phyloP scores from a whole-genome alignment of 2,113 vertebrate genomes.

The Trogon melanurus region DNA sequence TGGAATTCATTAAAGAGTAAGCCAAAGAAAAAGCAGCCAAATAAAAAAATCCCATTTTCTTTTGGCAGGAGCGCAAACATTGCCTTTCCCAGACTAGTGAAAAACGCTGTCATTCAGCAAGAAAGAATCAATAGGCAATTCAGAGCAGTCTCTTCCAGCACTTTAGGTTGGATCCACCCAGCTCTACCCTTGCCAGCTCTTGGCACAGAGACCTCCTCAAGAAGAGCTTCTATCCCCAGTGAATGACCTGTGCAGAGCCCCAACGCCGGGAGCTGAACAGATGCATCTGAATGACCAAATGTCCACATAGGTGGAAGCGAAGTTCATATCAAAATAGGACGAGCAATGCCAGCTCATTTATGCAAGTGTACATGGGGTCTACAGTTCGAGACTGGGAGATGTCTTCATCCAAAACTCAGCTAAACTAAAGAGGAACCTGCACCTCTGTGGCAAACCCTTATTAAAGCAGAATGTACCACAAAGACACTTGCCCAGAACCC shows the following conservation, averaged over 20 bases:
- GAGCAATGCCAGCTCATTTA: background rate
- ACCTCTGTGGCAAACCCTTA: background rate
- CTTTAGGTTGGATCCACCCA: background rate
- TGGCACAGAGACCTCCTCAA: background rate
- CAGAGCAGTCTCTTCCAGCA: background rate
- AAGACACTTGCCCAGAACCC: background rate
- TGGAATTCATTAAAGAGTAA: background rate
- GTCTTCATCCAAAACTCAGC: background rate
- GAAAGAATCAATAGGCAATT: background rate
- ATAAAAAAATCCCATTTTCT: background rate
- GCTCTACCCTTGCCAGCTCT: background rate
- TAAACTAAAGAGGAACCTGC: background rate
- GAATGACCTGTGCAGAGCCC: background rate
- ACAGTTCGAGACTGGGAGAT: background rate
- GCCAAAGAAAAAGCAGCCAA: background rate
- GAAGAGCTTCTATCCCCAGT: background rate
- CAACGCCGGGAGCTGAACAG: background rate
- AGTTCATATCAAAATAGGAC: background rate
- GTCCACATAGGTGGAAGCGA: background rate
- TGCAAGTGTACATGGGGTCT: background rate
- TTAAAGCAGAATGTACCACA: background rate
- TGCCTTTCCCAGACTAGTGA: background rate
- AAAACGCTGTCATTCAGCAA: background rate
- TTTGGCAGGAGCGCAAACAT: background rate
- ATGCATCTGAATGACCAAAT: background rate